phyloP scores from a whole-genome alignment of 2,888 invertebrate species.

The Tetrapedia diversipes region DNA sequence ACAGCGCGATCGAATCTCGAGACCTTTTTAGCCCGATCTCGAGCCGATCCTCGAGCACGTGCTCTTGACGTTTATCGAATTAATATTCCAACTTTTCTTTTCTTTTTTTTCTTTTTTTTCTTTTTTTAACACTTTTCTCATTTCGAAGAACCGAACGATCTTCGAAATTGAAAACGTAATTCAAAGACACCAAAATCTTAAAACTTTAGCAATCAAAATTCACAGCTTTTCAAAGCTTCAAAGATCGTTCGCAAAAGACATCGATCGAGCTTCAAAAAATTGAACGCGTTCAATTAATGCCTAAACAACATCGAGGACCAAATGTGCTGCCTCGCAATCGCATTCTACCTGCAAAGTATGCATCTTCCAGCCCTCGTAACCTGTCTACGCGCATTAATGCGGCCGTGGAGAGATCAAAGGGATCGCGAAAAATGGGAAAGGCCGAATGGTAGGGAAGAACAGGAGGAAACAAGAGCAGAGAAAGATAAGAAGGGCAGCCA shows the following conservation, averaged over 20 bases:
- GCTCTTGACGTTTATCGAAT: slow-evolving; percentile 46
- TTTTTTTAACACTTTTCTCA: too few relatives aligned
- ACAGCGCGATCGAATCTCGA: slow-evolving; percentile 24
- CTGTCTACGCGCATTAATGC: neutral
- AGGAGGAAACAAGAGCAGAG: slow-evolving; percentile 13
- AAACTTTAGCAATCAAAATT: neutral
- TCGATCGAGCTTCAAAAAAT: too few relatives aligned
- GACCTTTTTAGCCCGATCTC: neutral
- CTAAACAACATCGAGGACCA: too few relatives aligned
- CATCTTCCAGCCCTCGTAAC: neutral
- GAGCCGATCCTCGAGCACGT: slow-evolving; percentile 25
- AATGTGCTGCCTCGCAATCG: too few relatives aligned
- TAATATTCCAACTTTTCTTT: too few relatives aligned
- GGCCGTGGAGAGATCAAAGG: neutral
- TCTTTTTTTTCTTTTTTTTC: too few relatives aligned
- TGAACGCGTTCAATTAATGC: too few relatives aligned
- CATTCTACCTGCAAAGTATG: too few relatives aligned
- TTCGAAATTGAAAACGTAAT: too few relatives aligned
- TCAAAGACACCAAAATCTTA: neutral
- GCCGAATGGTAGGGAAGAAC: neutral
- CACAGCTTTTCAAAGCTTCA: neutral
- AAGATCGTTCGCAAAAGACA: too few relatives aligned
- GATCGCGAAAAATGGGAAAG: slow-evolving; percentile 9
- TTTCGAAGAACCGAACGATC: too few relatives aligned
- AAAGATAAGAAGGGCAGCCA: slow-evolving; percentile 17